Base-by-base conservation (phyloP, 2,888 invertebrate genomes). In the Xylota segnis region DNA sequence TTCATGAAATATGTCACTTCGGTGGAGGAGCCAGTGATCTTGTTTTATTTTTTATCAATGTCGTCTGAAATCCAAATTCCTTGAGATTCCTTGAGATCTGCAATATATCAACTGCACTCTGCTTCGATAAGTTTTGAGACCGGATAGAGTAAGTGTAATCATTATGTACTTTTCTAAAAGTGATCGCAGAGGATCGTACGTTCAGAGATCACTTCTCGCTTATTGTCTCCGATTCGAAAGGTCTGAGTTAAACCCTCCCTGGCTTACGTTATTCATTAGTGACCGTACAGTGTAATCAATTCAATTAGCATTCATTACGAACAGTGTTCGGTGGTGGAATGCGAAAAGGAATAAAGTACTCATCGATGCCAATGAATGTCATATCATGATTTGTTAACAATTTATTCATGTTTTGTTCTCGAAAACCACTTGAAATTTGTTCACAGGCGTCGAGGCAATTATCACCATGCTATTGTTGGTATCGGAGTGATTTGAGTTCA, bases 371-470 rank as follows among this genome's bases (percentile, higher is more conserved):
- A 6, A 43, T 29, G 27, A 45, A 29, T 18, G 47, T 34, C 14
- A 23, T 32, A 16, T 2, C 29, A 16, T 32, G 50, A 50, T 65
- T 50, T 34, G 34, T 65, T 34, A 50, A 16, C 37, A 27, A 66
- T 66, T 52, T 52, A 37, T 47, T 45, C 47, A 63, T 47, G 32
- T 37, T 23, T 23, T 50, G 16, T 23, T 50, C n/a, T 27, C 37
- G 16, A 1, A 23, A 37, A 7, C 23, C n/a, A 52, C 34, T 66
- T 50, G 9, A 61, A 68, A 77, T 77, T 77, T 77, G 59, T 61
- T 68, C 77, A 65, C 59, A 66, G 65, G 65, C 58, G 65, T 59
- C 59, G n/a, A 52, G 52, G 50, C 18, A 81, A 74, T 81, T 81
- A 81, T 58, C 79, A 81, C 74, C 58, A 18, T 29, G 14, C 18